Evolutionary conservation across 2,888 invertebrate genomes (phyloP), one percentile per base, ranked within the genome.

Genomic region (Pristionchus exspectatus): DNA sequence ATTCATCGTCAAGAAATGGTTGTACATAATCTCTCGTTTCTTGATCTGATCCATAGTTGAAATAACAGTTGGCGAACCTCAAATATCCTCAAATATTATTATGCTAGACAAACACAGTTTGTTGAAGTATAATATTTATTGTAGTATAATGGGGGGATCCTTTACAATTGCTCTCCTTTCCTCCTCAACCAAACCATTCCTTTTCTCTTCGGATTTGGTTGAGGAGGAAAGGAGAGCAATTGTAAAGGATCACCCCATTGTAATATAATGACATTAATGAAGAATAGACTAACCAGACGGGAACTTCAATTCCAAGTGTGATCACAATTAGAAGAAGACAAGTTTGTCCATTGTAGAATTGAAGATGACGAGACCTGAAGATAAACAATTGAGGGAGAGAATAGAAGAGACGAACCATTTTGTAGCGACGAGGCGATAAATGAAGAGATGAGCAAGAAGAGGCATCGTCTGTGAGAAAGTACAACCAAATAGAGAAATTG

Each of bases 21-120:
- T 83, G 83, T 7, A 83, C 83, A 33, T 83, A 83, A 21, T 83
- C 83, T 33, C 83, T 27, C 44, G 54, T 83, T 18, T 83, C 83
- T 44, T 27, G 24, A 33, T 83, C 83, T 27, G 83, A 83, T n/a
- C 54, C 83, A 83, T 83, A 83, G 18, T 83, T 83, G 83, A 83
- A 50, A n/a, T 83, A 83, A n/a, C 83, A 83, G n/a, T 83, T 83
- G 50, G 54, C 44, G 54, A 83, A 83, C 83, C 83, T 83, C 4
- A 2, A 74, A 18, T 38, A 50, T 50, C 44, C n/a, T n/a, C n/a
- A n/a, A n/a, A n/a, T n/a, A n/a, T n/a, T 44, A 44, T 44, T 44
- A 44, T 44, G 44, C 44, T 44, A 44, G 44, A 44, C 18, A 21
- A 21, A 24, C 18, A 21, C 24, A 59, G 59, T 59, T 59, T 59